Evolutionary conservation across 2,113 vertebrate species (phyloP).

Genomic region (Leuciscus idus): DNA sequence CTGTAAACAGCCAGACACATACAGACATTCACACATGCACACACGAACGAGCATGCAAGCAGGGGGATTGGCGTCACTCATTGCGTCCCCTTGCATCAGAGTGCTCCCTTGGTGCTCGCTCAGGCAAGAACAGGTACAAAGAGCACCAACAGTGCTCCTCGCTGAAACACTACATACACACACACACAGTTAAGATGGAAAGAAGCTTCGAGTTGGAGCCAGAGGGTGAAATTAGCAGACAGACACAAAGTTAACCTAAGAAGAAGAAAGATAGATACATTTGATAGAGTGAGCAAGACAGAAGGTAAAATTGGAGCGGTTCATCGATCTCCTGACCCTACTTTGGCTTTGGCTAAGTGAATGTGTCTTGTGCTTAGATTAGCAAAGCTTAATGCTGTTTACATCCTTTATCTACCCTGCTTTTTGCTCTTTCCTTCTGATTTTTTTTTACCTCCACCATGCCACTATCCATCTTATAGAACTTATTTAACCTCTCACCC

Average conservation of each 20-base stretch:
- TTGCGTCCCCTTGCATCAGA: slow-evolving; percentile 82
- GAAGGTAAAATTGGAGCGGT: slow-evolving; percentile 56
- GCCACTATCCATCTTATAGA: slow-evolving; percentile 2
- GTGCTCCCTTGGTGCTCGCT: slow-evolving; percentile 73
- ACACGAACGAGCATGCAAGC: slow-evolving; percentile 23
- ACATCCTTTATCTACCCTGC: slow-evolving; percentile 67
- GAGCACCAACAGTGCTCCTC: slow-evolving; percentile 55
- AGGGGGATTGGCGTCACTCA: slow-evolving; percentile 71
- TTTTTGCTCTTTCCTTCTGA: slow-evolving; percentile 49
- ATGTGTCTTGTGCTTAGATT: slow-evolving; percentile 65
- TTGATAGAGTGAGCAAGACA: slow-evolving; percentile 26
- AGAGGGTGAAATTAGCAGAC: background rate
- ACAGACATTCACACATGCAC: slow-evolving; percentile 57
- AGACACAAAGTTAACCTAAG: slow-evolving; percentile 27
- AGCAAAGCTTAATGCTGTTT: slow-evolving; percentile 68
- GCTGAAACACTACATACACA: slow-evolving; percentile 31
- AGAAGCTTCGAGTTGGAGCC: slow-evolving; percentile 16
- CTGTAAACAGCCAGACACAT: slow-evolving; percentile 47
- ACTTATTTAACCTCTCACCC: slow-evolving; percentile 46
- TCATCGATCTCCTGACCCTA: slow-evolving; percentile 64
- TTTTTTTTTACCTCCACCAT: slow-evolving; percentile 28
- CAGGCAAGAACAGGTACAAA: slow-evolving; percentile 58
- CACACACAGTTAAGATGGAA: slow-evolving; percentile 9
- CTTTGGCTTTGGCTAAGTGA: slow-evolving; percentile 63
- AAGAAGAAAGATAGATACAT: slow-evolving; percentile 34